These are phyloP conservation scores for Acanthiza pusilla DNA, from an alignment of 2,797 vertebrate species.

Conservation along the genomic window DNA sequence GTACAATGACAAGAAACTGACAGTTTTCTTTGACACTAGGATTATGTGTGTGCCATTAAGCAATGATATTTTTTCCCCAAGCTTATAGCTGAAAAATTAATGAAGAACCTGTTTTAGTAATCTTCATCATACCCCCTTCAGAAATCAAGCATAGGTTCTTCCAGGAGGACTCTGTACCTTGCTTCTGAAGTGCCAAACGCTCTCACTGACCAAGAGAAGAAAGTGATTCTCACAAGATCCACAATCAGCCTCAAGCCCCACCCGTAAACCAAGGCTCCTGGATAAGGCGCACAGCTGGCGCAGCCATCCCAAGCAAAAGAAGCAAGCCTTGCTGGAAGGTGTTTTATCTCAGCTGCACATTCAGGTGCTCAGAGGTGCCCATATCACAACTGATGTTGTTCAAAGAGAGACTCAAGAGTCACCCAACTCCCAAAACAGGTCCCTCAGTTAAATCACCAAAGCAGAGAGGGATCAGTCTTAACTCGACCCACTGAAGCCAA, in stretches of 20 bases:
- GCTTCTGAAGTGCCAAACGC: not conserved
- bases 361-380: not conserved
- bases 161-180: not conserved
- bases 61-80: not conserved
- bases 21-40: not conserved
- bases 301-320: not conserved
- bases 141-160: not conserved
- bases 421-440: not conserved
- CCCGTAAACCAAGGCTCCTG: not conserved
- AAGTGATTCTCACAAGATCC: not conserved
- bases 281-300: not conserved
- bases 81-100: not conserved
- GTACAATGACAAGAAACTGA: not conserved
- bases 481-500: not conserved
- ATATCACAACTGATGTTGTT: not conserved
- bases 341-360: not conserved
- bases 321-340: not conserved
- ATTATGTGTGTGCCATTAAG: not conserved
- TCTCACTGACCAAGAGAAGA: not conserved
- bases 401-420: not conserved
- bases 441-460: not conserved
- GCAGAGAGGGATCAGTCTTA: not conserved
- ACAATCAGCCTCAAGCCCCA: not conserved
- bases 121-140: rapidly evolving
- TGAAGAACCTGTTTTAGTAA: not conserved